phyloP scores from a whole-genome alignment of 92 coral and sea anemone species.

The Montipora capitata region DNA sequence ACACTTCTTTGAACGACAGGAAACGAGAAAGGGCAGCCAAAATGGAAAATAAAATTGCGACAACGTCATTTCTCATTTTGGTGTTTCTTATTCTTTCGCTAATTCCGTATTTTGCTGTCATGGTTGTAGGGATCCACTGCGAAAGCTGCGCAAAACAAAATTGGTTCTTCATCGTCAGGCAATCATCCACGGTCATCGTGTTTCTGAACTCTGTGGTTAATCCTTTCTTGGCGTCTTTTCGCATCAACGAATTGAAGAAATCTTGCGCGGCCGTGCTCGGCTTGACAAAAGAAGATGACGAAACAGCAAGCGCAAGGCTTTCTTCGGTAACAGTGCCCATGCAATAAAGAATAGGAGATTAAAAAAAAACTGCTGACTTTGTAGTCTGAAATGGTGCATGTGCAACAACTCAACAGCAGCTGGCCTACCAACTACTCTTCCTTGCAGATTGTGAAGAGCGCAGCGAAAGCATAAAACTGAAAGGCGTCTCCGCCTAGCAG shows the following conservation, averaged over 20 bases:
- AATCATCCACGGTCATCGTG: background rate
- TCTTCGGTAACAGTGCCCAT: too few species aligned
- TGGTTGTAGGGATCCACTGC: background rate
- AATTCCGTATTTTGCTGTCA: background rate
- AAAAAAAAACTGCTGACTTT: too few species aligned
- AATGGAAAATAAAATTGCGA: slow-evolving; percentile 5
- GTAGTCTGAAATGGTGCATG: too few species aligned
- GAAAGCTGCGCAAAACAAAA: background rate
- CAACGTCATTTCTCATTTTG: slow-evolving; percentile 21
- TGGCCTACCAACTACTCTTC: too few species aligned
- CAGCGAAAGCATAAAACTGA: too few species aligned
- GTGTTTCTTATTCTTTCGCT: slow-evolving; percentile 4
- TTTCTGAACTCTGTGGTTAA: background rate
- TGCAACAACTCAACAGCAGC: too few species aligned
- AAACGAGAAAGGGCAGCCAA: background rate
- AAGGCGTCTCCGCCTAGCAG: too few species aligned
- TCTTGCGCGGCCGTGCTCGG: background rate
- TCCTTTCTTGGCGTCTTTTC: slow-evolving; percentile 20
- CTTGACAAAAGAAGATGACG: background rate
- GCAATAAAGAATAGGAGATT: too few species aligned
- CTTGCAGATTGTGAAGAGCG: too few species aligned
- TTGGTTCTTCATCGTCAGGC: background rate
- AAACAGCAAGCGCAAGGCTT: background rate
- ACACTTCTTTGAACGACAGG: background rate
- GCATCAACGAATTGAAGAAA: slow-evolving; percentile 21